Percentiles rank a stretch among this genome's conserved stretches.
phyloP scores from a whole-genome alignment of 53 echinoderm and acorn worm genomes.

The Actinopyga echinites region DNA sequence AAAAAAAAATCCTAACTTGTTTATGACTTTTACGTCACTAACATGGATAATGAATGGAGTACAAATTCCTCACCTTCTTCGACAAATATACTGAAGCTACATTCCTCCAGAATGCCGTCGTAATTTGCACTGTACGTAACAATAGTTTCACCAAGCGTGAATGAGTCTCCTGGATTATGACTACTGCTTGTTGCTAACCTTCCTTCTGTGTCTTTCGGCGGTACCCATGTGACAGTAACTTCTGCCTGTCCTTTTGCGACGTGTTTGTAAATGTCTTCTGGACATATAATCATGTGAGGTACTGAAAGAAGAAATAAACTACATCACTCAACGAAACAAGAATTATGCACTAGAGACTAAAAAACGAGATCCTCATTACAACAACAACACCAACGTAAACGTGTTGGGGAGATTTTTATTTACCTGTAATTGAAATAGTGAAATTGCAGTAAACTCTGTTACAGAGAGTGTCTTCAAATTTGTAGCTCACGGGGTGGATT shows the following conservation, averaged over 20 bases:
- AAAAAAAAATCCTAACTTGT: too few relatives aligned
- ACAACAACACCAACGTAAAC: neutral
- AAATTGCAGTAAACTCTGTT: constrained; percentile 24
- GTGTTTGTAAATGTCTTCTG: neutral
- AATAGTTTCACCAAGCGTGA: neutral
- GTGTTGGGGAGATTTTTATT: neutral
- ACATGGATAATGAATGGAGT: neutral
- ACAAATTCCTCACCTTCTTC: neutral
- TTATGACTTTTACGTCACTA: too few relatives aligned
- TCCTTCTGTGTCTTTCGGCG: neutral
- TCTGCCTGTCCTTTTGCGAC: neutral
- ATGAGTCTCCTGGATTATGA: neutral
- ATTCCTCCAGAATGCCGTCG: neutral
- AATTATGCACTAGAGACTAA: neutral
- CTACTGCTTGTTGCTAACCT: neutral
- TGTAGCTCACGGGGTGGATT: neutral
- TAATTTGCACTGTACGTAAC: neutral
- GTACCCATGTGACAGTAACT: neutral
- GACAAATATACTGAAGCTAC: neutral
- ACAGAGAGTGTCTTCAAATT: neutral
- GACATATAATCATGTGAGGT: neutral
- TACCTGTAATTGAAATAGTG: neutral
- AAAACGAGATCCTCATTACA: neutral
- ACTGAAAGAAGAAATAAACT: neutral
- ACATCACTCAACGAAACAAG: too few relatives aligned